Percentiles rank a stretch among this genome's conserved stretches.
Conservation (phyloP, 2,113 vertebrate species). For the Amblyornis subalaris region DNA sequence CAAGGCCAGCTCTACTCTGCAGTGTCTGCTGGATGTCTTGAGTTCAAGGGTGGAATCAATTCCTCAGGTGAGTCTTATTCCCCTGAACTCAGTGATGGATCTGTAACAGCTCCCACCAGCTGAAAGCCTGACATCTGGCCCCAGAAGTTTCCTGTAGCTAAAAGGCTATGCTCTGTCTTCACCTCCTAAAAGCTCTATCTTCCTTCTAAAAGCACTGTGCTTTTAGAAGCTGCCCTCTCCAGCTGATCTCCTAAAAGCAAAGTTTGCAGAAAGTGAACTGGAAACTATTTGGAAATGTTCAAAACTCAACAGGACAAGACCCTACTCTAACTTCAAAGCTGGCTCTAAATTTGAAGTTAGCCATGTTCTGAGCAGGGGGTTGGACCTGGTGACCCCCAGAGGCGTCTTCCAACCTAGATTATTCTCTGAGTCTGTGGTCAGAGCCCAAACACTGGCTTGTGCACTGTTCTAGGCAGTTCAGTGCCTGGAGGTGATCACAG, state of each 20-base stretch:
- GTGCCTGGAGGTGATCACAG: background rate
- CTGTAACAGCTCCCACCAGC: background rate
- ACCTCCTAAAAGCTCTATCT: background rate
- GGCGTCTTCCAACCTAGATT: background rate
- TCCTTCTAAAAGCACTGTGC: no score
- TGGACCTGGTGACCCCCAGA: background rate
- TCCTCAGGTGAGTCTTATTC: background rate
- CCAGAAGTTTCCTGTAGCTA: background rate
- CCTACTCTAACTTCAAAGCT: background rate
- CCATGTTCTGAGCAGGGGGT: background rate
- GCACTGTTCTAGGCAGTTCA: background rate
- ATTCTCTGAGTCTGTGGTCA: background rate
- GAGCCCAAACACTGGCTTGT: background rate
- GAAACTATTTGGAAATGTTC: background rate
- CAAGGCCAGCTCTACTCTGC: background rate
- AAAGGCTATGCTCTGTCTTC: background rate
- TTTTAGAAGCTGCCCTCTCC: background rate
- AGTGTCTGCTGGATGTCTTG: background rate
- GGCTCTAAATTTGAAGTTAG: background rate
- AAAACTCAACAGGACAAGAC: background rate
- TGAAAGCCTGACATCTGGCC: background rate
- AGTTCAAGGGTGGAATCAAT: background rate
- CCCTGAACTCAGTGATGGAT: background rate
- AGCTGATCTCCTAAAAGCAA: background rate
- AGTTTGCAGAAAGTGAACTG: background rate